phyloP scores from a whole-genome alignment of 2,797 vertebrate species.

The Halcyon badia region DNA sequence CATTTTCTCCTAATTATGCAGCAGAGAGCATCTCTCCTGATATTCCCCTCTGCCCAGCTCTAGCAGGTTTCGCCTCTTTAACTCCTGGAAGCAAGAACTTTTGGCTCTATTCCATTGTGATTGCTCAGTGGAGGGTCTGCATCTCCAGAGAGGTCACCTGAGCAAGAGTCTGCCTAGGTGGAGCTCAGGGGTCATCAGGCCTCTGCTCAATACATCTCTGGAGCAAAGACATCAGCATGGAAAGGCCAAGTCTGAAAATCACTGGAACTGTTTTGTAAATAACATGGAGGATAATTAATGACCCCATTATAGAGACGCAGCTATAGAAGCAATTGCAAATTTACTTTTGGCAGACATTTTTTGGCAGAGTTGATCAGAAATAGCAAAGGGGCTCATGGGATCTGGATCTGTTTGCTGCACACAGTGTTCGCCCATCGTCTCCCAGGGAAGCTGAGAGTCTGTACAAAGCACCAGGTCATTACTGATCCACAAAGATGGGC shows the following conservation, averaged over 20 bases:
- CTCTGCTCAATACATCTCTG: neutral
- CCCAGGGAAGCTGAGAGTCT: neutral
- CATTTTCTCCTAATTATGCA: neutral
- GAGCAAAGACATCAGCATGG: neutral
- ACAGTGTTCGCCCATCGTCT: accelerated
- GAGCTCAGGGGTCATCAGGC: neutral
- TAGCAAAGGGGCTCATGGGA: neutral
- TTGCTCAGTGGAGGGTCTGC: neutral
- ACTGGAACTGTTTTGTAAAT: neutral
- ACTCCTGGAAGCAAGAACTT: neutral
- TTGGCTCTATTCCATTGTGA: neutral
- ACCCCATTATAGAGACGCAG: neutral
- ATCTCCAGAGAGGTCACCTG: neutral
- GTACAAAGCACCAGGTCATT: neutral
- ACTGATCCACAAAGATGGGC: neutral
- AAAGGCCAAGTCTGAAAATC: neutral
- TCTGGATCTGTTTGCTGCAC: neutral
- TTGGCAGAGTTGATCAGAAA: neutral
- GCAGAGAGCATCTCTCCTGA: neutral
- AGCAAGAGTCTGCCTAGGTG: neutral
- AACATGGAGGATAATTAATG: conserved; percentile 14
- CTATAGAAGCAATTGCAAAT: conserved; percentile 15
- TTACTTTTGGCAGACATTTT: conserved; percentile 17
- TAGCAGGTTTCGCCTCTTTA: neutral
- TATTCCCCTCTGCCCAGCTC: neutral